Evolutionary conservation across 2,797 vertebrate genomes (phyloP).

Genomic region (Brachyrhaphis roseni): DNA sequence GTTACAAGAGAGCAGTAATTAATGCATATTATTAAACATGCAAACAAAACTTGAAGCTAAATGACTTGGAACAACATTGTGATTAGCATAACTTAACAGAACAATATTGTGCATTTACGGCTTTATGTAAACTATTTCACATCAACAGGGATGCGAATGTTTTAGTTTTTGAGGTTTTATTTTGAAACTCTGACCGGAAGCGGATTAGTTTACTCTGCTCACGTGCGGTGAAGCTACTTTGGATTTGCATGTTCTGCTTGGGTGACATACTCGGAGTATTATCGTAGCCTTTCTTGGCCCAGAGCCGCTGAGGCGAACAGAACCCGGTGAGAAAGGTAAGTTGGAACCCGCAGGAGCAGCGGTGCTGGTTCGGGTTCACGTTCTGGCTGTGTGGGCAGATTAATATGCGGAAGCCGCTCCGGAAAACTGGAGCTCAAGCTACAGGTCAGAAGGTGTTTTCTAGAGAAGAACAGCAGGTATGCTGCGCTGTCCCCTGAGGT

Average conservation of each 20-base stretch:
- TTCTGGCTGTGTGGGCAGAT: background rate
- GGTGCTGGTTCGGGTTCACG: background rate
- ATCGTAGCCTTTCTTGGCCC: slow-evolving; percentile 1
- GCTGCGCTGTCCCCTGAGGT: background rate
- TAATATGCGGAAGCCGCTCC: background rate
- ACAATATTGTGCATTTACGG: too few relatives aligned
- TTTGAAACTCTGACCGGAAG: slow-evolving; percentile 50
- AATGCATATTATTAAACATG: too few relatives aligned
- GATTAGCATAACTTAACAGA: too few relatives aligned
- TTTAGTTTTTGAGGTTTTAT: slow-evolving; percentile 10
- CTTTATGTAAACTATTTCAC: too few relatives aligned
- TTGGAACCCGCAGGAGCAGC: background rate
- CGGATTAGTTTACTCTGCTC: background rate
- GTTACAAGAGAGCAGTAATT: too few relatives aligned
- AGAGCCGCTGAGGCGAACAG: slow-evolving; percentile 5
- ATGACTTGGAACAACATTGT: too few relatives aligned
- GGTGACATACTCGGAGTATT: slow-evolving; percentile 10
- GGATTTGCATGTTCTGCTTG: slow-evolving; percentile 18
- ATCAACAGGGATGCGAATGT: too few relatives aligned
- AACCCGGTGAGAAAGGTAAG: slow-evolving; percentile 43
- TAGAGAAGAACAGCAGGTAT: background rate
- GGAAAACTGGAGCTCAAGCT: background rate
- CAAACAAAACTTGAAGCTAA: too few relatives aligned
- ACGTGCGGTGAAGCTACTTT: background rate
- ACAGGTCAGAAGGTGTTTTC: background rate